A percentile compares a stretch with the other conserved stretches of the same genome.
Evolutionary conservation across 2,797 vertebrate genomes (phyloP).

Genomic region (Cuniculus paca): DNA sequence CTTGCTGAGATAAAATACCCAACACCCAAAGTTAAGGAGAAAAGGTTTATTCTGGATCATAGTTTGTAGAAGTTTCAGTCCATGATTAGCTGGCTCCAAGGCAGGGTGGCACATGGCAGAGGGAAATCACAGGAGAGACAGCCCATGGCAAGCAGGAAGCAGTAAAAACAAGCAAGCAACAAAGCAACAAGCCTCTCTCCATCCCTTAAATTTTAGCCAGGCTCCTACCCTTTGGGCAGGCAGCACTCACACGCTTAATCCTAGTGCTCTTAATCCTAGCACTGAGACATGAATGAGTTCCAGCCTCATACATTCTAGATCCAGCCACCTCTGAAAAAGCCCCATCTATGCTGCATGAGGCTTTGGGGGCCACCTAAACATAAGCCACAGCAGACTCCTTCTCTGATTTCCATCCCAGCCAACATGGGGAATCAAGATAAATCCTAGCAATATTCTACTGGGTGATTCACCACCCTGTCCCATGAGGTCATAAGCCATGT

Average conservation of each 20-base stretch:
- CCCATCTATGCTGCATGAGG: neutral
- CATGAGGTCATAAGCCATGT: accelerated
- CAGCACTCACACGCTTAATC: neutral
- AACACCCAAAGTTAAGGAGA: neutral
- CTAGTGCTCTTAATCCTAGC: neutral
- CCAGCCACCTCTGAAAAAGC: neutral
- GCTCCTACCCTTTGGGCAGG: neutral
- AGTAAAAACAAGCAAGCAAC: neutral
- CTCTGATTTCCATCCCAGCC: neutral
- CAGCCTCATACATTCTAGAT: neutral
- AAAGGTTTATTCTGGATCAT: neutral
- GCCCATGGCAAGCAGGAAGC: neutral
- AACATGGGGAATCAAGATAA: neutral
- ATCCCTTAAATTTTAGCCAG: neutral
- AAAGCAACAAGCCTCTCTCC: neutral
- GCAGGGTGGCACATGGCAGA: neutral
- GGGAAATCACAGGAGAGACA: neutral
- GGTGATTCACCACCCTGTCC: accelerated
- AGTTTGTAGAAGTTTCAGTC: neutral
- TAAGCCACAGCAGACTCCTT: neutral
- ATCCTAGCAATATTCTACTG: neutral
- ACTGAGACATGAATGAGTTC: neutral
- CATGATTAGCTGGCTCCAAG: neutral
- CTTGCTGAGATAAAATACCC: neutral
- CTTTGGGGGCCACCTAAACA: neutral